Base-by-base conservation (phyloP, 1,140 invertebrate species). In the Choristoneura fumiferana region DNA sequence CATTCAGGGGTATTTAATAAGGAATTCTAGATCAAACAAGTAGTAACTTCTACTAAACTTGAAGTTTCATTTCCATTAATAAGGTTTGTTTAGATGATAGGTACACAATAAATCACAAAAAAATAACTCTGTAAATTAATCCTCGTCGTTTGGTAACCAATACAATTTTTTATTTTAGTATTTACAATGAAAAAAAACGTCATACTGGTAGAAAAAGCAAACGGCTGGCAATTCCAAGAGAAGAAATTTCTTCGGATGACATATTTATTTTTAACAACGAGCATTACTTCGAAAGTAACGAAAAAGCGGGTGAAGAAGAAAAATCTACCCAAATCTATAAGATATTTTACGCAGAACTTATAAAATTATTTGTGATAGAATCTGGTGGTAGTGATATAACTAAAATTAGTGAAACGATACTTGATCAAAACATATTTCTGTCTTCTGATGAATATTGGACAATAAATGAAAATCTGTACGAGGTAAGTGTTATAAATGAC, bases 391-490 rank as follows among this genome's bases (percentile, higher is more conserved):
- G 45, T 12, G 80, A 80, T 40, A 56, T 57, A 22, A 71, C 62
- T 13, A 72, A 75, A 40, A n/a, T 80, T 18, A 71, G 58, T 59
- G 78, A 86, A 55, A 65, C 84, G 8, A 81, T 90, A 57, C 71
- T 85, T 8, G 86, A 90, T 15, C 64, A 87, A 14, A 83, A 89
- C 15, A 81, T 92, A 38, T 68, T 85, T 10, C 66, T 83, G 10
- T 60, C 91, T 49, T 82, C 90, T 0, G 72, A 90, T 15, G 76
- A 84, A 36, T 90, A 90, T 66, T 91, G 91, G 34, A 76, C 78
- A 9, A 71, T 92, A 1, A 90, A 87, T 10, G 81, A 81, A 13
- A 73, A 81, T n/a, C 62, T 93, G 14, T 91, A 91, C 62, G 75
- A 81, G 64, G 92, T 93, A 78, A 83, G 76, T 69, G 40, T 14